A percentile compares a stretch with the other conserved stretches of the same genome.
These are phyloP conservation scores for Coronaproctus castanopsis DNA, from an alignment of 2,888 invertebrate species.

Conservation along the genomic window DNA sequence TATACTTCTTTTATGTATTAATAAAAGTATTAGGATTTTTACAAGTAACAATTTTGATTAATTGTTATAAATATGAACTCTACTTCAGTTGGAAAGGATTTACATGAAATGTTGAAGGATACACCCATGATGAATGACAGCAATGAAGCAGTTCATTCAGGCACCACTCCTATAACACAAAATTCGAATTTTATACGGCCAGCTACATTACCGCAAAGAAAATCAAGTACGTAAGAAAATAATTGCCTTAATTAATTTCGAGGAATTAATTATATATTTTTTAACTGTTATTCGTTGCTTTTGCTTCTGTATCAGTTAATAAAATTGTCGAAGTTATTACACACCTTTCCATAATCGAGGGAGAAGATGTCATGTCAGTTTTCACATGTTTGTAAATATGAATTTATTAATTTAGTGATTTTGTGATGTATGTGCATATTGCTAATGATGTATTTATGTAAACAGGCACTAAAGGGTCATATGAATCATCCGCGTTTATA, in stretches of 20 bases:
- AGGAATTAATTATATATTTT: not conserved
- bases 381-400: too few relatives aligned
- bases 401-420: too few relatives aligned
- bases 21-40: too few relatives aligned
- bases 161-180: slow-evolving; percentile 36
- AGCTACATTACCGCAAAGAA: not conserved
- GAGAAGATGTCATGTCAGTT: too few relatives aligned
- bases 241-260: not conserved
- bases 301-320: slow-evolving; percentile 6
- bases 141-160: slow-evolving; percentile 50
- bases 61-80: too few relatives aligned
- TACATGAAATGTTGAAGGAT: slow-evolving; percentile 71
- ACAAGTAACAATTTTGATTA: too few relatives aligned
- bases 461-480: too few relatives aligned
- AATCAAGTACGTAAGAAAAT: not conserved
- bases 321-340: too few relatives aligned
- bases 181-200: slow-evolving; percentile 4
- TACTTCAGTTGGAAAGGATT: slow-evolving; percentile 36
- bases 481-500: slow-evolving; percentile 26
- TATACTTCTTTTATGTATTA: too few relatives aligned
- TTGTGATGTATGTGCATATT: too few relatives aligned
- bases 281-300: not conserved
- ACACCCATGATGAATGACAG: slow-evolving; percentile 57
- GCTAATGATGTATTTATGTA: too few relatives aligned
- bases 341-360: too few relatives aligned